A percentile compares a stretch with the other conserved stretches of the same genome.
Evolutionary conservation across 2,113 vertebrate genomes (phyloP).

Genomic region (Balaeniceps rex): DNA sequence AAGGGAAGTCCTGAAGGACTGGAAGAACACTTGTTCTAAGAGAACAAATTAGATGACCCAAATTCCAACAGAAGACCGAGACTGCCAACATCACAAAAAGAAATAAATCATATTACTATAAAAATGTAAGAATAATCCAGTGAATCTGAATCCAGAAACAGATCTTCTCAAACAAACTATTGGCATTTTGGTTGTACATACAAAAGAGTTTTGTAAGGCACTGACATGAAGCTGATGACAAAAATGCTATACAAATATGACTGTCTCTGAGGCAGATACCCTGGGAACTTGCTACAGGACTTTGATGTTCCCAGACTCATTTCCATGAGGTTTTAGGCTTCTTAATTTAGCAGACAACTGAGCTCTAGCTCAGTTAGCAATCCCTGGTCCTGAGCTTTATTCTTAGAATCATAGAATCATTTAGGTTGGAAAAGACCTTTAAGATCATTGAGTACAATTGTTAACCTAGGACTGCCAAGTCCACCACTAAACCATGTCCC

Average conservation of each 20-base stretch:
- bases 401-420: neutral
- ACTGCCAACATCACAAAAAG: neutral
- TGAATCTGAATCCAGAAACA: neutral
- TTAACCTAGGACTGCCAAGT: neutral
- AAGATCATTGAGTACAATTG: fast-evolving
- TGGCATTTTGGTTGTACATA: neutral
- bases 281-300: neutral
- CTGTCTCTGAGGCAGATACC: neutral
- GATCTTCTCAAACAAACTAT: neutral
- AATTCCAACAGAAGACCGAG: neutral
- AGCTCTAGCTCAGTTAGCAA: neutral
- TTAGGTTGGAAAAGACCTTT: neutral
- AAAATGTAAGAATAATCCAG: neutral
- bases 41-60: neutral
- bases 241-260: fast-evolving
- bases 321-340: neutral
- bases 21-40: neutral
- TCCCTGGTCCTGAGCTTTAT: neutral
- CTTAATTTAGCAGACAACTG: neutral
- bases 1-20: neutral
- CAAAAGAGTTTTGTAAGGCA: neutral
- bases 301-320: neutral
- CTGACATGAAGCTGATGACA: neutral
- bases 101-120: neutral
- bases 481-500: neutral